phyloP scores from a whole-genome alignment of 2,797 vertebrate species.

The Cossypha caffra region DNA sequence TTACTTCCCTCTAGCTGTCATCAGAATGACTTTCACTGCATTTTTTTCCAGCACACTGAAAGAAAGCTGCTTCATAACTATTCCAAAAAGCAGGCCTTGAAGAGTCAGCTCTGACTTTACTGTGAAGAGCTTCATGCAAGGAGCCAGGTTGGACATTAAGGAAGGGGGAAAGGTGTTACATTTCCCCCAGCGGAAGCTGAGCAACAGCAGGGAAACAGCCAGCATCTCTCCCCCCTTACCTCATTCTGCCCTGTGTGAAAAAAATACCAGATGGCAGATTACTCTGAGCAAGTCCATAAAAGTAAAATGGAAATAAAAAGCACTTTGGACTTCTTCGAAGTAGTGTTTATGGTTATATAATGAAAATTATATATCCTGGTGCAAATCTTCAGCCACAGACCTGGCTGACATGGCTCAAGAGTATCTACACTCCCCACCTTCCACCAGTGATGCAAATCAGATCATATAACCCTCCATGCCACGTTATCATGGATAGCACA shows the following conservation, averaged over 20 bases:
- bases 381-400: background rate
- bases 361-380: background rate
- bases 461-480: background rate
- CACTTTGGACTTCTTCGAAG: background rate
- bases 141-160: background rate
- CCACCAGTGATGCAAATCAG: background rate
- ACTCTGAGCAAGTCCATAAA: background rate
- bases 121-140: background rate
- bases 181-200: background rate
- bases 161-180: background rate
- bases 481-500: background rate
- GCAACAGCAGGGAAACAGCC: background rate
- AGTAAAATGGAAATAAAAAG: background rate
- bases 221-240: background rate
- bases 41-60: background rate
- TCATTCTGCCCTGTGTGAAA: background rate
- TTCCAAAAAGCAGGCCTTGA: background rate
- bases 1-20: constrained; percentile 16
- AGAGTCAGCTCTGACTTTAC: background rate
- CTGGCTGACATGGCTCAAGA: background rate
- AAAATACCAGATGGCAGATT: background rate
- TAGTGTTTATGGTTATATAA: background rate
- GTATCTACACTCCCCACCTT: background rate
- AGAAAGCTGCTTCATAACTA: background rate
- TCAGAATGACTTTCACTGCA: background rate